Percentiles rank a stretch among this genome's conserved stretches.
phyloP scores from a whole-genome alignment of 2,797 vertebrate genomes.

The Hydrophis major region DNA sequence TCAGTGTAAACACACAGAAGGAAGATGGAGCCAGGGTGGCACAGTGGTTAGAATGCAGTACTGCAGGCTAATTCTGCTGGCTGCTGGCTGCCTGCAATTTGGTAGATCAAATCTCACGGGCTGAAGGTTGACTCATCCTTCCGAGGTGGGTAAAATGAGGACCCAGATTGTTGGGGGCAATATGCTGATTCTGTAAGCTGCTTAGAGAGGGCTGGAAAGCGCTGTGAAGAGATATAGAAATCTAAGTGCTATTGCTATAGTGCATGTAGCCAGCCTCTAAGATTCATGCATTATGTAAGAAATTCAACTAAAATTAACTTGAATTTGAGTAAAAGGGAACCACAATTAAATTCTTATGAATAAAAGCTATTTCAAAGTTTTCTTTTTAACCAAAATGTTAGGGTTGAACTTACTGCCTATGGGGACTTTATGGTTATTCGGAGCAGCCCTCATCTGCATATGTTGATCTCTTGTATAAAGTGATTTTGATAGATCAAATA shows the following conservation, averaged over 20 bases:
- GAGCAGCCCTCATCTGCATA: background rate
- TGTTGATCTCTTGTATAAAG: background rate
- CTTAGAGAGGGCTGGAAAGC: too few species aligned
- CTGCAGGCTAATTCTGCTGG: too few species aligned
- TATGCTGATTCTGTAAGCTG: too few species aligned
- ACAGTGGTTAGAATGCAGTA: too few species aligned
- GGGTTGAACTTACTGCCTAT: background rate
- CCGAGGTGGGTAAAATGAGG: too few species aligned
- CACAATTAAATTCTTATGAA: background rate
- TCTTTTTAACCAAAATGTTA: background rate
- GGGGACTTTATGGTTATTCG: background rate
- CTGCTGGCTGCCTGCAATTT: too few species aligned
- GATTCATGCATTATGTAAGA: background rate
- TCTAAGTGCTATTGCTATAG: background rate
- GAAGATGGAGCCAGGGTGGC: too few species aligned
- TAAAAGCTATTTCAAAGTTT: background rate
- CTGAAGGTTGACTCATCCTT: too few species aligned
- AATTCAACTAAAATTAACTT: background rate
- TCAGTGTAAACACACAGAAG: too few species aligned
- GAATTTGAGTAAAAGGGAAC: background rate
- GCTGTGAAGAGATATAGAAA: too few species aligned
- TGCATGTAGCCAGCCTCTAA: background rate
- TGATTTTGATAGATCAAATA: background rate
- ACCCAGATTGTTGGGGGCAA: too few species aligned
- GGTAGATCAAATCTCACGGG: too few species aligned